Evolutionary conservation across 1,140 invertebrate genomes (phyloP), one percentile per base, ranked within the genome.

Genomic region (Leptinotarsa lineolata): DNA sequence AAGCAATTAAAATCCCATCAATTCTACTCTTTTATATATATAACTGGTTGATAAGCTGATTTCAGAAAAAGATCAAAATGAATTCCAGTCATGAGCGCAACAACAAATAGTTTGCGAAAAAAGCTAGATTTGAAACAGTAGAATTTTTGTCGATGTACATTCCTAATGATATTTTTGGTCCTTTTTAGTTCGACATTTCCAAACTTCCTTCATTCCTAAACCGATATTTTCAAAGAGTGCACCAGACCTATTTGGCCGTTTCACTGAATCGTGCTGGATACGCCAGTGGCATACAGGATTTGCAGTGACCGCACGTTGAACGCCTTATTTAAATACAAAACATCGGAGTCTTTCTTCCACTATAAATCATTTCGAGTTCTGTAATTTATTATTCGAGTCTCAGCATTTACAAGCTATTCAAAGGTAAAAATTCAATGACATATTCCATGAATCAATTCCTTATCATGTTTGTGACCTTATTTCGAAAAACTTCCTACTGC

Each of bases 401-500:
- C 48, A 54, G n/a, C 48, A 18, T 54, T 54, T 54, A 54, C 48
- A 54, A 54, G 48, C 48, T 15, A 8, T 5, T 54, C n/a, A 13
- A 54, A 54, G 16, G n/a, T 54, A 54, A 54, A 54, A 54, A 54
- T n/a, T 15, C 16, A 18, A 18, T 13, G 16, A 54, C 48, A 54
- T 54, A 54, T 54, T n/a, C 48, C 48, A 54, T n/a, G 48, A 54
- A 54, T 54, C 48, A 54, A 54, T 54, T 54, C 48, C 48, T 54
- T 18, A 54, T n/a, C 48, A 54, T 15, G 48, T 15, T 16, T 3
- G 48, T 54, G 48, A 3, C 48, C 48, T 54, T 54, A 54, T 39
- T 39, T 39, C 11, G 30, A 39, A 39, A 54, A 54, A n/a, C 15
- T 54, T 15, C 48, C 15, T 5, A 54, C 13, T 54, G 30, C 16